Evolutionary conservation across 2,113 vertebrate species (phyloP).

Genomic region (Tiliqua scincoides): DNA sequence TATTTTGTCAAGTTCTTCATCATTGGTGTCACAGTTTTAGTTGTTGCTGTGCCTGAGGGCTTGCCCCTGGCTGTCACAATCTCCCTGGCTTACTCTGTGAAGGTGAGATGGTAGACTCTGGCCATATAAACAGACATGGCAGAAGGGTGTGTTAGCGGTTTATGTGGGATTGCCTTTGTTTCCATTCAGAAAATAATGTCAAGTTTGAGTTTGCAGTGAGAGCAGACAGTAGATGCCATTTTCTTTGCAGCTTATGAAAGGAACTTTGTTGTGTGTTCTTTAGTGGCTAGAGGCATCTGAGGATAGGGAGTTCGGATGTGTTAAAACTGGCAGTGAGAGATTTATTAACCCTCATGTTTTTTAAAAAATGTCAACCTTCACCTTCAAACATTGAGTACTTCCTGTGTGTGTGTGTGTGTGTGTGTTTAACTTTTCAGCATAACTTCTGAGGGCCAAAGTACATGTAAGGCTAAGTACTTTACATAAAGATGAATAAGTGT

Average conservation of each 20-base stretch:
- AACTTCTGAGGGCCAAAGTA: neutral
- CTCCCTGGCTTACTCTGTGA: slow-evolving; percentile 95
- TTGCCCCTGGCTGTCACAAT: slow-evolving; percentile 96
- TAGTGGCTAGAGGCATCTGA: neutral
- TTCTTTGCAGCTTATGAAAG: neutral
- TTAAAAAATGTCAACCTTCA: neutral
- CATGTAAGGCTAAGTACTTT: too few relatives aligned
- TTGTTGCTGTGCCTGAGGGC: slow-evolving; percentile 96
- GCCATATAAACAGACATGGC: neutral
- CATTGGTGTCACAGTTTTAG: slow-evolving; percentile 94
- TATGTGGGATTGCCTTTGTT: neutral
- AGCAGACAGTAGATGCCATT: neutral
- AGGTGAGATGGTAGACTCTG: slow-evolving; percentile 74
- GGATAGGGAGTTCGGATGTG: neutral
- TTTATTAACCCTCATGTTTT: neutral
- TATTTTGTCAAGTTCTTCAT: slow-evolving; percentile 99
- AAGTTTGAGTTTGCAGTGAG: neutral
- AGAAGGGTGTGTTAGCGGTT: rapidly evolving
- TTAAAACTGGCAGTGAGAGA: neutral
- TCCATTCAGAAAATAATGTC: neutral
- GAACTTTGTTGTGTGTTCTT: neutral
- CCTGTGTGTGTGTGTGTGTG: neutral
- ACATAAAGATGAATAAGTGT: too few relatives aligned
- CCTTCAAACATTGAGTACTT: neutral
- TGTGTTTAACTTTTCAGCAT: neutral